These are phyloP conservation scores for Hedya salicella DNA, from an alignment of 2,888 invertebrate genomes.

Conservation along the genomic window DNA sequence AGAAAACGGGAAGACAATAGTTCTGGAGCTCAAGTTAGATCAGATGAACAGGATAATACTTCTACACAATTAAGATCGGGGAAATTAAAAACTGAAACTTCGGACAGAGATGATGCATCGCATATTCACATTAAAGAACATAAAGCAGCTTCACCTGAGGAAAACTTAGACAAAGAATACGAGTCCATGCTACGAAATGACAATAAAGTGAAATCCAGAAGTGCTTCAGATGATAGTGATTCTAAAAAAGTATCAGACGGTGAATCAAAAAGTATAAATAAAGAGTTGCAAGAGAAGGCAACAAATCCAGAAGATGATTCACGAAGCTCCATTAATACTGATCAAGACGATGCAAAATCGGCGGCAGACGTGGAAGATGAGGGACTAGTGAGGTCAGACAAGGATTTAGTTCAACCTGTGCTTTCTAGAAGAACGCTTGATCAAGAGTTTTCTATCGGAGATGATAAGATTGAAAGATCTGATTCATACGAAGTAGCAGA, in stretches of 20 bases:
- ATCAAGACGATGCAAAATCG: background rate
- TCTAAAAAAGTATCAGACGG: background rate
- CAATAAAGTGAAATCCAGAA: background rate
- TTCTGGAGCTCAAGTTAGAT: background rate
- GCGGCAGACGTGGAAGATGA: slow-evolving; percentile 8
- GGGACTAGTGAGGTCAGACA: slow-evolving; percentile 7
- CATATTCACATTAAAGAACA: slow-evolving; percentile 28
- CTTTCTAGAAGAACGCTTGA: slow-evolving; percentile 1
- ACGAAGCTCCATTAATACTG: background rate
- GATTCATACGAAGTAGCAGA: background rate
- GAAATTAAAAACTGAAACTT: slow-evolving; percentile 10
- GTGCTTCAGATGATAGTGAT: slow-evolving; percentile 1
- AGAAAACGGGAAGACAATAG: background rate
- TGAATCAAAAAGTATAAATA: background rate
- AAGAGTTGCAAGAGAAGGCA: slow-evolving; percentile 2
- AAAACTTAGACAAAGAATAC: background rate
- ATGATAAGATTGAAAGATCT: background rate
- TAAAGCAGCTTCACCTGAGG: background rate
- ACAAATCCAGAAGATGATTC: background rate
- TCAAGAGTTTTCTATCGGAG: slow-evolving; percentile 7
- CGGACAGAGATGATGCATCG: slow-evolving; percentile 26
- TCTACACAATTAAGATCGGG: slow-evolving; percentile 9
- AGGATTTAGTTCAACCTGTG: slow-evolving; percentile 1
- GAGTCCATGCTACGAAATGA: background rate
- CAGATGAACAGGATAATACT: background rate